A percentile compares a stretch with the other conserved stretches of the same genome.
These are phyloP conservation scores for Malacoraja senta DNA, from an alignment of 2,797 vertebrate genomes.

Conservation along the genomic window DNA sequence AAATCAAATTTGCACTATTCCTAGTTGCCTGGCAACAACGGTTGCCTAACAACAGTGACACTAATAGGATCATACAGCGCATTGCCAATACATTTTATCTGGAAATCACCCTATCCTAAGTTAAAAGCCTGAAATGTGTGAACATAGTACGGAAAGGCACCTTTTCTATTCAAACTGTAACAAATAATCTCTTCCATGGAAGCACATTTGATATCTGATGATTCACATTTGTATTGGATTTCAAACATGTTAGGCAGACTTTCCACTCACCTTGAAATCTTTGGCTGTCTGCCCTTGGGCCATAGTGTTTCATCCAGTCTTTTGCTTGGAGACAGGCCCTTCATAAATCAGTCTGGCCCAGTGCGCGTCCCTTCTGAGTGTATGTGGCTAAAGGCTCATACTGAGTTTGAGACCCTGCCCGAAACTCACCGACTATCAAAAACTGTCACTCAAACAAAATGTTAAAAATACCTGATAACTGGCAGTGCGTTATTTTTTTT, in stretches of 20 bases:
- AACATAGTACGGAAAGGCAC: neutral
- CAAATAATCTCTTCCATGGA: neutral
- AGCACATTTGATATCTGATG: constrained; percentile 10
- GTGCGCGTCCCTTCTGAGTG: too few species aligned
- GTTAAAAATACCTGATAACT: too few species aligned
- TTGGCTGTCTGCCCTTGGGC: too few species aligned
- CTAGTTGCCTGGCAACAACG: constrained; percentile 67
- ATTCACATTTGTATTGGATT: neutral
- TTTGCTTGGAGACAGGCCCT: too few species aligned
- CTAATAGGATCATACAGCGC: constrained; percentile 51
- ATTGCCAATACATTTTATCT: constrained; percentile 48
- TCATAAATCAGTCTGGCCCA: too few species aligned
- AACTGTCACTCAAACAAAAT: too few species aligned
- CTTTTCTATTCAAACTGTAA: neutral
- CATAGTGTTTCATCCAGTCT: too few species aligned
- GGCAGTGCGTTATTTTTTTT: too few species aligned
- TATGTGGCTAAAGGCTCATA: too few species aligned
- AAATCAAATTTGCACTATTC: constrained; percentile 54
- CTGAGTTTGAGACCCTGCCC: too few species aligned
- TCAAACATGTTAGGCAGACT: neutral
- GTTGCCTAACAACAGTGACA: constrained; percentile 58
- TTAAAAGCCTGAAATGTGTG: neutral
- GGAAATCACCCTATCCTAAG: neutral
- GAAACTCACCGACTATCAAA: too few species aligned
- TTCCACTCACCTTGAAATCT: too few species aligned